Base-by-base conservation (phyloP, 2,113 vertebrate genomes). In the Herpailurus yagouaroundi region DNA sequence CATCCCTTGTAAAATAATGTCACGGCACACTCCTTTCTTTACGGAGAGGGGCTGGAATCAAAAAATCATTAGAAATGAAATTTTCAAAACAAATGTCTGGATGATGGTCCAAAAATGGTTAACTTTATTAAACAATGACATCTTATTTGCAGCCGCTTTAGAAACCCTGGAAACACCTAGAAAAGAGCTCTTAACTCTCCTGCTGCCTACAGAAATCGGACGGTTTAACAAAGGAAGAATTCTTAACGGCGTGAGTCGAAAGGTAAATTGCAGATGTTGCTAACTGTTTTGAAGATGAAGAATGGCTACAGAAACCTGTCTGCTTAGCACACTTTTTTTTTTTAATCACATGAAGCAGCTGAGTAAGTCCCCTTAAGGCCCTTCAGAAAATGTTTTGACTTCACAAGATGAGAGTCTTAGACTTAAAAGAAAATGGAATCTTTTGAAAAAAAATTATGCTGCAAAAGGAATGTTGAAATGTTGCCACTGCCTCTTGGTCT, bases 351-450 rank as follows among this genome's bases (percentile, higher is more conserved):
- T 36, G 10, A 82, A 36, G 29, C 36, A 83, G 48, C 13, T 87
- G 13, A 92, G 79, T 4, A 74, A 45, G 19, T 77, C 19, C 27
- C 25, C 14, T 1, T 48, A 63, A 82, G 12, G 25, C 7, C 41
- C 27, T 38, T 89, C 25, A 83, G 87, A 92, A 89, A 87, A 80
- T 80, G 15, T 83, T 94, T 68, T 79, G 13, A 80, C 36, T 92
- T 96, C 25, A 63, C 69, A 74, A 66, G 87, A 73, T 18, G 45
- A 63, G 33, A 50, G 81, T 41, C 21, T 93, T 84, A 27, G 25
- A 81, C 88, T 93, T 85, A 11, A 88, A 89, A 91, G 27, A 57
- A 96, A 94, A 41, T 3, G 0, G 21, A 76, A 71, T 38, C 13
- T 68, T 85, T 83, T 63, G 21, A 90, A 79, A 80, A 50, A 50